Base-by-base conservation (phyloP, 2,797 vertebrate species). In the Sebastes hubbsi region DNA sequence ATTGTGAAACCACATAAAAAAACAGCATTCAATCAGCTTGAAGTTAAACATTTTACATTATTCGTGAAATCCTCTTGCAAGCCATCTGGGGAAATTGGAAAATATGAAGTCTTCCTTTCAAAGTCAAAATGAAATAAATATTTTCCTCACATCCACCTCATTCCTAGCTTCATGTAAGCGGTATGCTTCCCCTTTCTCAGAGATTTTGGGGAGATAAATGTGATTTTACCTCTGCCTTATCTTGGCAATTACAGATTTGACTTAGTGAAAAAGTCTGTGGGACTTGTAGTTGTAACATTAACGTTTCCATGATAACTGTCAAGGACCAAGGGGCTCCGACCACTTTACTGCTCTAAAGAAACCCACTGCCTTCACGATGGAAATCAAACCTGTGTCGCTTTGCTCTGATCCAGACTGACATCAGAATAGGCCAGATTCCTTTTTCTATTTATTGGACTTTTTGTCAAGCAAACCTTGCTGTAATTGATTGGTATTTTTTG, bases 361-460 rank as follows among this genome's bases (percentile, higher is more conserved):
- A 77, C 63, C 62, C 42, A 58, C 32, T 74, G 78, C 65, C 71
- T 29, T 81, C 49, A 29, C 58, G 62, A 71, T 56, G 42, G 20
- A 67, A 27, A 54, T 78, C 63, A 32, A 66, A 64, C 36, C 24
- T 4, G 25, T 2, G 46, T 25, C 1, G 16, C 62, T 34, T 71
- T 6, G 1, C 55, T 71, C 42, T 25, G 55, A 42, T 65, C 59
- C 59, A 34, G 24, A 49, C 61, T 59, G 25, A 70, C 61, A 52
- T 72, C 34, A 30, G n/a, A 69, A 67, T 20, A 59, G 14, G n/a
- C 77, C 46, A 0, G 56, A 64, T 81, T 68, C 1, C 6, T 30
- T 78, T 67, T 75, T 78, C 4, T 81, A 85, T 85, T 87, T 80
- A 79, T 85, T 85, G 54, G 20, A 55, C 10, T 29, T 75, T 72